These are phyloP conservation scores for Dolichallabes microphthalmus DNA, from an alignment of 2,113 vertebrate genomes.

Conservation along the genomic window DNA sequence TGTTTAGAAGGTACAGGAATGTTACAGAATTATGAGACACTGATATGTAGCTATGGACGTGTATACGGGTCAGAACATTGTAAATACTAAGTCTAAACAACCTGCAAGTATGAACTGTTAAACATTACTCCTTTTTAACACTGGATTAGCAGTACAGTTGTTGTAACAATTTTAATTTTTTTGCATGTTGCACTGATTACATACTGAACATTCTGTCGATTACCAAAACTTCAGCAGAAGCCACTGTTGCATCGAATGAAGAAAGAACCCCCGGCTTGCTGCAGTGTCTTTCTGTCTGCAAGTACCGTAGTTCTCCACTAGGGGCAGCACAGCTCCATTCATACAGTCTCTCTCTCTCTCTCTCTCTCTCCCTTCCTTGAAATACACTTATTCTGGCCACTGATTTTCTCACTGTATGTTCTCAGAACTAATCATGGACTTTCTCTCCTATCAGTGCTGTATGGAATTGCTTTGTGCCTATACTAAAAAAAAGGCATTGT, in stretches of 20 bases:
- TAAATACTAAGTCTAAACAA: not conserved
- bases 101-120: not conserved
- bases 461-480: conserved; percentile 10
- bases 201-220: not conserved
- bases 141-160: not conserved
- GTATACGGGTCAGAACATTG: conserved; percentile 1
- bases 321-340: conserved; percentile 23
- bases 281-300: conserved; percentile 29
- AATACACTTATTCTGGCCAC: conserved; percentile 11
- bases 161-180: not conserved
- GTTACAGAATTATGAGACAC: not conserved
- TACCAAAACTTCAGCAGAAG: not conserved
- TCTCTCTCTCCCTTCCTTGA: not conserved
- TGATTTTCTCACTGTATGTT: not conserved
- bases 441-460: not conserved
- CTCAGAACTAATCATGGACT: not conserved
- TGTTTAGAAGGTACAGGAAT: not conserved
- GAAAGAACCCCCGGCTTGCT: conserved; percentile 15
- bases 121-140: not conserved
- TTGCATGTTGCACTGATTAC: not conserved
- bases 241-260: not conserved
- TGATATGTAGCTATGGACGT: not conserved
- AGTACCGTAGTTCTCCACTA: conserved; percentile 36
- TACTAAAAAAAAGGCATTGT: conserved; percentile 1
- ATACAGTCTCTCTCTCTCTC: not conserved